Base-by-base conservation (phyloP, 2,797 vertebrate genomes). In the Falco peregrinus region DNA sequence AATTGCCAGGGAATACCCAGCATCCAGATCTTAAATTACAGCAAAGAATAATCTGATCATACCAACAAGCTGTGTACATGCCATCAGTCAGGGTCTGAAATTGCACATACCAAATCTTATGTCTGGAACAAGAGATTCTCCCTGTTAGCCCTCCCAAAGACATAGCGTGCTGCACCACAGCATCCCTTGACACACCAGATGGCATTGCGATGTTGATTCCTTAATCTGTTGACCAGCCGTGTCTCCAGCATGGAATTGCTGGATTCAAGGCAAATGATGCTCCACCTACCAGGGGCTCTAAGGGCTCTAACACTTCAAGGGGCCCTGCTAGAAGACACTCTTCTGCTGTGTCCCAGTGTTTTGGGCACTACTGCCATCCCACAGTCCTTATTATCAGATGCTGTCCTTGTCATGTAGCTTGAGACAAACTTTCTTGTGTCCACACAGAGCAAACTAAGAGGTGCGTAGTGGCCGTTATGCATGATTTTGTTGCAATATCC, bases 151-250 rank as follows among this genome's bases (percentile, higher is more conserved):
- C 83, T 93, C 90, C 84, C 31, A 43, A 57, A 90, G 64, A 88
- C 65, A 69, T 5, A 15, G 39, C 53, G 33, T 35, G 37, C 11
- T 61, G 73, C 61, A 59, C 8, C 20, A 76, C 20, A 84, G 59
- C 65, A 76, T 54, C 61, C 86, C 74, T 5, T 61, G 57, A 95
- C 73, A 73, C 24, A 81, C 33, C 90, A 96, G 77, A 94, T 90
- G 90, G 57, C 73, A 91, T 0, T 47, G 28, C 13, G 61, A 91
- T 35, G 41, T 73, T 78, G 83, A 71, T 57, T 94, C 85, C 50
- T 83, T 94, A 74, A 94, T 84, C 69, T 86, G 69, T 21, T 86
- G 91, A 68, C 90, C 87, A 93, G 87, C 47, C 91, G 91, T 80
- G 79, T 33, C 47, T 90, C 65, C 73, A 86, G 53, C 53, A 59